A percentile compares a stretch with the other conserved stretches of the same genome.
phyloP scores from a whole-genome alignment of 2,113 vertebrate species.

The Vombatus ursinus region DNA sequence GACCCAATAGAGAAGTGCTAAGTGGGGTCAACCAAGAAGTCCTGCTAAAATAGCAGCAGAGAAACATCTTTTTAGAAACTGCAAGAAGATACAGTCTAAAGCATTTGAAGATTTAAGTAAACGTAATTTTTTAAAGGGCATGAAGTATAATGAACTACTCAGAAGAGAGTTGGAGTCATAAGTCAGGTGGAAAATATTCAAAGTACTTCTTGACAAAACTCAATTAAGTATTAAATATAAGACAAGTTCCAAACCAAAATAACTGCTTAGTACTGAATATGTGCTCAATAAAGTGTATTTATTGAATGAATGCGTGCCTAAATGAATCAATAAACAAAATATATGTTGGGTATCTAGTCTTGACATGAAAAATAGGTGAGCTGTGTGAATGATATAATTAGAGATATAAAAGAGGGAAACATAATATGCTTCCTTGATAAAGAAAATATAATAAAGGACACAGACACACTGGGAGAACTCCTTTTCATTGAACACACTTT shows the following conservation, averaged over 20 bases:
- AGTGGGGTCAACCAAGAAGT: constrained; percentile 7
- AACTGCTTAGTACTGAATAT: not conserved
- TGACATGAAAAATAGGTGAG: not conserved
- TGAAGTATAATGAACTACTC: constrained; percentile 9
- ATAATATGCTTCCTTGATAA: not conserved
- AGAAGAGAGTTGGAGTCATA: not conserved
- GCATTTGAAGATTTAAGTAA: not conserved
- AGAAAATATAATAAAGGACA: not conserved
- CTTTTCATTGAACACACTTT: not conserved
- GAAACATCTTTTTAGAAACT: constrained; percentile 45
- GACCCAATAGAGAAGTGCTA: not conserved
- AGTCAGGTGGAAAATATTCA: not conserved
- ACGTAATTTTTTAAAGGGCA: constrained; percentile 31
- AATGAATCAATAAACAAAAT: constrained; percentile 5
- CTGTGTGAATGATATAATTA: not conserved
- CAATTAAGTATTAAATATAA: constrained; percentile 11
- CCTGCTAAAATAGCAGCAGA: not conserved
- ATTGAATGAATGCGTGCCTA: not conserved
- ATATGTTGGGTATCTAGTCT: not conserved
- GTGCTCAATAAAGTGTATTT: not conserved
- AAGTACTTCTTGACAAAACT: constrained; percentile 16
- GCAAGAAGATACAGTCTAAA: not conserved
- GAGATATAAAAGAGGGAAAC: not conserved
- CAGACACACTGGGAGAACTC: not conserved
- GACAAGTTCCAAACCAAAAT: not conserved